Percentiles rank a stretch among this genome's conserved stretches.
These are phyloP conservation scores for Phaedon cochleariae DNA, from an alignment of 2,888 invertebrate species.

Conservation along the genomic window DNA sequence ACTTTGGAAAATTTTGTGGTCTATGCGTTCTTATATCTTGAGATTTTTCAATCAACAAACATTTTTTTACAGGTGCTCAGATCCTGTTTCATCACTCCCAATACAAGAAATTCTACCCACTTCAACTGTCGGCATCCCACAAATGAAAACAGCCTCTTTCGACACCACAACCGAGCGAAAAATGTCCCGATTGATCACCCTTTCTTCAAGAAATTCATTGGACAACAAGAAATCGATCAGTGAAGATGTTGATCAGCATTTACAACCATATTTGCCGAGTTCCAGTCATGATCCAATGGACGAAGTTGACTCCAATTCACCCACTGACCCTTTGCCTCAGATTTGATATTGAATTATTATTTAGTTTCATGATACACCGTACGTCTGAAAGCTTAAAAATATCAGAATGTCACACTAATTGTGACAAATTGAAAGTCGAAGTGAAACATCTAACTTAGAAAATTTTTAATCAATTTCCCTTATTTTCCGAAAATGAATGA, in stretches of 20 bases:
- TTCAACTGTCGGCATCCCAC: conserved; percentile 26
- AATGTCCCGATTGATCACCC: neutral
- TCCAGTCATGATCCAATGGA: neutral
- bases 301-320: neutral
- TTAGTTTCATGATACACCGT: too few species aligned
- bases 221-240: neutral
- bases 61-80: conserved; percentile 25
- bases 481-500: too few species aligned
- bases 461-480: too few species aligned
- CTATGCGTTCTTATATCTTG: too few species aligned
- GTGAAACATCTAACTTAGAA: too few species aligned
- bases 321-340: neutral
- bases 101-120: conserved; percentile 43
- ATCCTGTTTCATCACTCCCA: conserved; percentile 24
- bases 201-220: neutral
- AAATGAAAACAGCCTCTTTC: neutral
- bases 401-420: too few species aligned
- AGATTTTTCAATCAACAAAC: too few species aligned
- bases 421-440: too few species aligned
- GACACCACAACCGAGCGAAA: neutral
- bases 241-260: neutral
- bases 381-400: too few species aligned
- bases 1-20: too few species aligned
- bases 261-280: neutral
- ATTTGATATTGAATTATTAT: too few species aligned